Percentiles rank a stretch among this genome's conserved stretches.
Evolutionary conservation across 2,888 invertebrate genomes (phyloP).

Genomic region (Brachyptera risi): DNA sequence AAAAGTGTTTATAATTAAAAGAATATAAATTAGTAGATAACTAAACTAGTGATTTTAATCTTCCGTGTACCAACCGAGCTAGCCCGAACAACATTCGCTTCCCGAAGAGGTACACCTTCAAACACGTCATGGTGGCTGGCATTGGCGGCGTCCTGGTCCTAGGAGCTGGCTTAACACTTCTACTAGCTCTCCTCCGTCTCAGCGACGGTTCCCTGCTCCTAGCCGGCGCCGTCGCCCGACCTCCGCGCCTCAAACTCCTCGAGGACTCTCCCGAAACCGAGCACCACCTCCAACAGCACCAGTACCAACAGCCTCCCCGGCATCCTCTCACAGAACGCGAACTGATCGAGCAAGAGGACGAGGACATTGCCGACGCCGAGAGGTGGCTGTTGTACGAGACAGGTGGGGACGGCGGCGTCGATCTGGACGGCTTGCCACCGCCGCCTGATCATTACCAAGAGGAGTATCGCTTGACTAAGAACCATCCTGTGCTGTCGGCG

Average conservation of each 20-base stretch:
- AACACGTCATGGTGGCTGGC: constrained; percentile 30
- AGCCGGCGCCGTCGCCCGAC: constrained; percentile 38
- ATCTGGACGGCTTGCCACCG: constrained; percentile 26
- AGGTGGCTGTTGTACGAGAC: constrained; percentile 27
- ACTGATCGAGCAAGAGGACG: constrained; percentile 26
- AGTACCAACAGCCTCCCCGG: constrained; percentile 38
- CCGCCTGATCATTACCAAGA: not conserved
- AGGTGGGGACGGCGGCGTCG: constrained; percentile 24
- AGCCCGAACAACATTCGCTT: constrained; percentile 2
- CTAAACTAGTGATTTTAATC: not conserved
- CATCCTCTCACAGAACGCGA: constrained; percentile 26
- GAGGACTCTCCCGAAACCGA: constrained; percentile 29
- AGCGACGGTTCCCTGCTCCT: constrained; percentile 35
- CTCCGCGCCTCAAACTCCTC: constrained; percentile 41
- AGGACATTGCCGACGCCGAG: constrained; percentile 25
- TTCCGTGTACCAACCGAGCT: not conserved
- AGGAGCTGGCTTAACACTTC: constrained; percentile 28
- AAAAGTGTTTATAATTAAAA: too few species aligned
- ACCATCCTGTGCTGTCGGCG: constrained; percentile 3
- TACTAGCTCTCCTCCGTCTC: constrained; percentile 43
- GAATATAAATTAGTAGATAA: too few species aligned
- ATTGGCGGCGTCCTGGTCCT: constrained; percentile 29
- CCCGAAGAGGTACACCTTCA: not conserved
- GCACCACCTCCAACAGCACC: constrained; percentile 37
- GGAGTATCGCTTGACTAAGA: constrained; percentile 2